phyloP scores from a whole-genome alignment of 2,888 invertebrate species.

The Hetaerina titia region DNA sequence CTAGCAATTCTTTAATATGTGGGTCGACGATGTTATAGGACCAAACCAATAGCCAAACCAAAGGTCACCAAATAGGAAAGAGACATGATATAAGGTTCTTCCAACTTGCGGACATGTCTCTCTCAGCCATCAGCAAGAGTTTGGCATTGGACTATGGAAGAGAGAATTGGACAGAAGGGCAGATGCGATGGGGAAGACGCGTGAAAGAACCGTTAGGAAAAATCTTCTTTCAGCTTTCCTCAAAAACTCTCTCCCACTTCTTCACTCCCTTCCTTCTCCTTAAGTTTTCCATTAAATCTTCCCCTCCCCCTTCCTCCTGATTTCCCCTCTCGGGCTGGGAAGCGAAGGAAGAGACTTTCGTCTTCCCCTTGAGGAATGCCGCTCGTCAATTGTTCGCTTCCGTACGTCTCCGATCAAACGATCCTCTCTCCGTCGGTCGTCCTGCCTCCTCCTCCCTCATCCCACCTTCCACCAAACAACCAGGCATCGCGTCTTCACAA shows the following conservation, averaged over 20 bases:
- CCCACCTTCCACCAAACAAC: neutral
- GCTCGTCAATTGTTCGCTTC: constrained; percentile 5
- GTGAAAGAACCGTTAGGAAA: neutral
- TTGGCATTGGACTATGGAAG: neutral
- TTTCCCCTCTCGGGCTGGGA: neutral
- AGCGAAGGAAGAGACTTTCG: neutral
- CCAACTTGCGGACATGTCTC: neutral
- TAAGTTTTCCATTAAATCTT: constrained; percentile 8
- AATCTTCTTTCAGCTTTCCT: neutral
- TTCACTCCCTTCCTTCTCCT: neutral
- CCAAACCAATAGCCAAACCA: no score
- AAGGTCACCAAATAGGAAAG: neutral
- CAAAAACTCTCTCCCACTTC: neutral
- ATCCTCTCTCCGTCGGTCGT: neutral
- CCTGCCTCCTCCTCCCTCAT: neutral
- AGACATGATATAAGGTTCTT: neutral
- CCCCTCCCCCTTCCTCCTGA: neutral
- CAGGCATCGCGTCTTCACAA: neutral
- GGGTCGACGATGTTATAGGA: no score
- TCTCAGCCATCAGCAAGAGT: neutral
- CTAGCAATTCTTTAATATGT: no score
- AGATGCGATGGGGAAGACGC: neutral
- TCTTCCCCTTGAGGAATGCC: neutral
- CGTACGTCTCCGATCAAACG: neutral
- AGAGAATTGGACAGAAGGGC: neutral